Base-by-base conservation (phyloP, 2,888 invertebrate species). In the Thymelicus acteon region DNA sequence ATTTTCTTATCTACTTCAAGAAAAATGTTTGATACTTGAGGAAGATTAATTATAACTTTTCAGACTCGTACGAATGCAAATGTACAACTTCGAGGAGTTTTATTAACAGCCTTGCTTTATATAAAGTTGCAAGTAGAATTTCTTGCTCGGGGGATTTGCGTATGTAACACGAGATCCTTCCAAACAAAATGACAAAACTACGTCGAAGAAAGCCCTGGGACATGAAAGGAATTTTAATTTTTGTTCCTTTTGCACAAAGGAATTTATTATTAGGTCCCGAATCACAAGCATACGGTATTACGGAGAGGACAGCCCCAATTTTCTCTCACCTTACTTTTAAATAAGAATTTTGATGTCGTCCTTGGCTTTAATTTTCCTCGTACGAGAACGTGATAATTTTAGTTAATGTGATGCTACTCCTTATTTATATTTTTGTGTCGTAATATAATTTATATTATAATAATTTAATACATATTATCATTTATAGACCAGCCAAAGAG, bases 171-270 rank as follows among this genome's bases (percentile, higher is more conserved):
- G 80, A 84, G 85, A 85, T 84, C 83, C 85, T 81, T 82, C 81
- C 79, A 82, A 90, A 87, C 84, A 86, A 88, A 88, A 90, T 88
- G 88, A 87, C 87, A 85, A 87, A 89, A 90, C 86, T 89, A 87
- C 85, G 84, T 81, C 77, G 79, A 82, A 83, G 84, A 82, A 86
- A 84, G 80, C 80, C 82, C 74, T 71, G 82, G 79, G 78, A 87
- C 91, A 86, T 81, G 91, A 79, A 83, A 85, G 83, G 89, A 91
- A 91, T 92, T 91, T 88, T 87, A 89, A 91, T 90, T 90, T 71
- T 88, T 86, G 85, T 86, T 89, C 87, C 86, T 87, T 88, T 86
- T 83, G 78, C 84, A 87, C 88, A 89, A 89, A 89, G 85, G 88
- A 90, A 92, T 90, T 89, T 89, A 88, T 90, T 90, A 90, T 91